Evolutionary conservation across 1,140 invertebrate genomes (phyloP), one percentile per base, ranked within the genome.

Genomic region (Melitaea cinxia): DNA sequence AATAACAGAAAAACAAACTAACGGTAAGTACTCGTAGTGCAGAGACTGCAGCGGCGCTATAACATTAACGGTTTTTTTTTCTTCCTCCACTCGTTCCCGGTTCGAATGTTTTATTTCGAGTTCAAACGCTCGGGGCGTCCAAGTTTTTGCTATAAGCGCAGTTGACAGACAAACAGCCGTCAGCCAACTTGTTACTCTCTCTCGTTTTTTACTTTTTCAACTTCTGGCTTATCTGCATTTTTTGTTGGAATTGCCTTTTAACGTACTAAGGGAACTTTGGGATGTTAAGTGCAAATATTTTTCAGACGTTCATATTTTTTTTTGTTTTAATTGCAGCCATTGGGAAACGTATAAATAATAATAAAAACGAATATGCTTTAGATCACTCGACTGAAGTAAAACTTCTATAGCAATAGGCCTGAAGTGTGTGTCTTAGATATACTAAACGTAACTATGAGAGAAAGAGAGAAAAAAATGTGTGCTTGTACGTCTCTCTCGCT

Each of bases 101-200:
- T 45, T 57, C 15, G 15, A 49, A 19, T 15, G 33, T 35, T 52
- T 49, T 52, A 52, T 52, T 52, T 61, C 47, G 30, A 35, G 35
- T 37, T 23, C 35, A 15, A 28, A 39, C 63, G 63, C 55, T 37
- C 55, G 57, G 37, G 57, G 55, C 63, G 63, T 35, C 63, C 47
- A 58, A 65, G 63, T 59, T 65, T 59, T 57, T 57, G 47, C 47
- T 65, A 17, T 45, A 59, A 58, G 49, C 59, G 59, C 55, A 65
- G 63, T 65, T 65, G 63, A 65, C 63, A 65, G 62, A 45, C 37
- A 47, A 65, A 52, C 62, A 65, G 33, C 63, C 49, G 28, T 58
- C 55, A 17, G 57, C 35, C 55, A 65, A 58, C 63, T 65, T 65
- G 47, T 58, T 65, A 65, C 63, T 65, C 59, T 59, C 47, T 26